Percentiles rank a stretch among this genome's conserved stretches.
phyloP scores from a whole-genome alignment of 2,113 vertebrate genomes.

The Anoura caudifer region DNA sequence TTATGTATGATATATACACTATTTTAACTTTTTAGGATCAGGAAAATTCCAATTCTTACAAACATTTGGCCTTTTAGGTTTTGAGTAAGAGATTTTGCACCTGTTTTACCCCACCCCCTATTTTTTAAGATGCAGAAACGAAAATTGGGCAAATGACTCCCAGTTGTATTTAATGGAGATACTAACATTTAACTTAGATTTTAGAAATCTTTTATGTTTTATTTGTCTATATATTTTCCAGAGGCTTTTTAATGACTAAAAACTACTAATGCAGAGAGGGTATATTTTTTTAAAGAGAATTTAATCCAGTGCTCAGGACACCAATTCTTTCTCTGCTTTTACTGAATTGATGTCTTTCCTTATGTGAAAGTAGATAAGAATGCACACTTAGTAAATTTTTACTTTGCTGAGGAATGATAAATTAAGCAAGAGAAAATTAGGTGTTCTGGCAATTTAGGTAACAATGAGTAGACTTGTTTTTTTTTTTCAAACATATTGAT shows the following conservation, averaged over 20 bases:
- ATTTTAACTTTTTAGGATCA: conserved; percentile 10
- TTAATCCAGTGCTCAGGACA: background rate
- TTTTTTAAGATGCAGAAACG: background rate
- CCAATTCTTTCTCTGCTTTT: background rate
- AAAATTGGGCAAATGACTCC: background rate
- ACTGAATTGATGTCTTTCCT: conserved; percentile 13
- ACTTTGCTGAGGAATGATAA: conserved; percentile 26
- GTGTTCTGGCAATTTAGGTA: conserved; percentile 18
- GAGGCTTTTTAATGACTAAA: conserved; percentile 12
- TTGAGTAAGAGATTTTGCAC: background rate
- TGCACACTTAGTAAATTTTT: background rate
- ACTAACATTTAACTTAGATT: background rate
- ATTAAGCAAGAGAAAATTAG: conserved; percentile 9
- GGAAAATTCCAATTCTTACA: background rate
- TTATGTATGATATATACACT: background rate
- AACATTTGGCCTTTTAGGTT: background rate
- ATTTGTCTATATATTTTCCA: background rate
- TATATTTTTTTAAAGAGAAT: background rate
- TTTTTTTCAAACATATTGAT: background rate
- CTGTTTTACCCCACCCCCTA: background rate
- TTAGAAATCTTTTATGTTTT: conserved; percentile 12
- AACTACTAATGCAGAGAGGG: background rate
- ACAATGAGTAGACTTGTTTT: background rate
- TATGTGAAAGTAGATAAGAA: conserved; percentile 5
- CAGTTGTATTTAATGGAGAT: background rate